Base-by-base conservation (phyloP, 53 echinoderm and acorn worm species). In the Paracentrotus lividus region DNA sequence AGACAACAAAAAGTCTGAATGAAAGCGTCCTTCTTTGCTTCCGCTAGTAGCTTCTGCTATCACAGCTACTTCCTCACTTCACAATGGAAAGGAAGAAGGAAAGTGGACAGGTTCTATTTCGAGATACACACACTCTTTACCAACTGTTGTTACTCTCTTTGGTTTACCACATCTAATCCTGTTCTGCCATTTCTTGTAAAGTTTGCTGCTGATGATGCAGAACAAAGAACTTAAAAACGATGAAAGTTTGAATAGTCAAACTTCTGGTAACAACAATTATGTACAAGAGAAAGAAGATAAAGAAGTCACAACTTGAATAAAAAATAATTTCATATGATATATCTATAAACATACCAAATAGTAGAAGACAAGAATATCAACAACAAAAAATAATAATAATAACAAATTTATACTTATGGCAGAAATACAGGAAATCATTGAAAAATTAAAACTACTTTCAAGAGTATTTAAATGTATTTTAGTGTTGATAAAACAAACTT, bases 51-150 rank as follows among this genome's bases (percentile, higher is more conserved):
- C 45, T 81, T 45, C 24, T 47, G 81, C 81, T 86, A 86, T 86
- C 86, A 86, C 86, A 56, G 86, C 56, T 56, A 86, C 23, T 86
- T 86, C 86, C 86, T 56, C 56, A 86, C 86, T 31, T 86, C 86
- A 86, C 53, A 86, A 86, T 86, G 5, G 16, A 86, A 86, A 56
- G 86, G 86, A 56, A 86, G 56, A 38, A 56, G 56, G 18, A 44
- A 47, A 81, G 81, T 81, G n/a, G 81, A 81, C 81, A 81, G n/a
- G 47, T 81, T 81, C 81, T 49, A 81, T 81, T 81, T 81, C 2
- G 33, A n/a, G 47, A 81, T 47, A 81, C 81, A 77, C 77, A 81
- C 47, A n/a, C 44, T 81, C 45, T 8, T 47, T 45, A 81, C 81
- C 47, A 47, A 47, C 47, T n/a, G 47, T 81, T 47, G n/a, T 27